phyloP scores from a whole-genome alignment of 2,113 vertebrate species.

The Ctenodactylus gundi region DNA sequence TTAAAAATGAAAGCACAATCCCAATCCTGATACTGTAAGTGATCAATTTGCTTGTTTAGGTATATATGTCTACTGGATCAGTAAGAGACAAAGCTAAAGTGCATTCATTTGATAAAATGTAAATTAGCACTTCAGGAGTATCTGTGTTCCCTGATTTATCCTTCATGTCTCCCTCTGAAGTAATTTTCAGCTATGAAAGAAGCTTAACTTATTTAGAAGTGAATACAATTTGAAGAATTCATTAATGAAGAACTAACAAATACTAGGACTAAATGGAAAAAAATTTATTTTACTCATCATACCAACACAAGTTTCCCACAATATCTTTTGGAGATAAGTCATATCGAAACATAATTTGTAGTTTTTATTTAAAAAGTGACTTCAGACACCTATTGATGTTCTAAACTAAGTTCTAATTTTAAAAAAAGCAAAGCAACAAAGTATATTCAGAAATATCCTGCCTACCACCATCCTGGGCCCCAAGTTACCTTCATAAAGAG shows the following conservation, averaged over 20 bases:
- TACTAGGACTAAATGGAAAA: slow-evolving; percentile 32
- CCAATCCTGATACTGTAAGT: neutral
- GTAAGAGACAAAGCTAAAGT: neutral
- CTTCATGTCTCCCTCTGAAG: neutral
- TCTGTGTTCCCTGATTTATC: neutral
- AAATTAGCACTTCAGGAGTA: neutral
- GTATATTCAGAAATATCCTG: neutral
- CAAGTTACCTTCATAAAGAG: slow-evolving; percentile 94
- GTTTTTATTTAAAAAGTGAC: neutral
- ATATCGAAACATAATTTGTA: slow-evolving; percentile 3
- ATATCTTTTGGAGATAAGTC: neutral
- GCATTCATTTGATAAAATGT: neutral
- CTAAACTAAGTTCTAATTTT: neutral
- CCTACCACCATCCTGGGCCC: neutral
- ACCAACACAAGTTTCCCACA: neutral
- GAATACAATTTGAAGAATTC: neutral
- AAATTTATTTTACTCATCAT: slow-evolving; percentile 17
- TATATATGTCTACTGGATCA: neutral
- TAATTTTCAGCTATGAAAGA: neutral
- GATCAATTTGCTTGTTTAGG: neutral
- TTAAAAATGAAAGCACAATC: slow-evolving; percentile 7
- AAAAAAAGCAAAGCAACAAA: neutral
- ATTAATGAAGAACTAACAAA: slow-evolving; percentile 37
- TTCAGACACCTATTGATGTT: neutral
- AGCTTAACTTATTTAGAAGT: neutral